Conservation (phyloP, 2,888 invertebrate genomes). For the Alloplasta piceator region DNA sequence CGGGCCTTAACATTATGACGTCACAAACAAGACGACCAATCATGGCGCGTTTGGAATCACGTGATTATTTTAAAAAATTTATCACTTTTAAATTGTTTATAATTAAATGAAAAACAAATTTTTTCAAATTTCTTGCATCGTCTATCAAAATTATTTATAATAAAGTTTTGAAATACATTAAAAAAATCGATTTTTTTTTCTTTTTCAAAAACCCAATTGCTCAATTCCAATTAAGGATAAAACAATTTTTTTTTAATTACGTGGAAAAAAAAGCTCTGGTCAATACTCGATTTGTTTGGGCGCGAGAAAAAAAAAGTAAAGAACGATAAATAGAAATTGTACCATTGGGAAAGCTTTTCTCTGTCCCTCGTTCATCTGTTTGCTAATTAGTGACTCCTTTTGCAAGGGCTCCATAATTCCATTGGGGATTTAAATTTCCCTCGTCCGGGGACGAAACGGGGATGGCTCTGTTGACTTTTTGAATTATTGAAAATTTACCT, state of each 20-base stretch:
- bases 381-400: constrained; percentile 74
- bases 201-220: no score
- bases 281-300: neutral
- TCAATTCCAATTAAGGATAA: neutral
- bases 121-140: no score
- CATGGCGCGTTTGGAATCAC: no score
- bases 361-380: constrained; percentile 61
- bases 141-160: no score
- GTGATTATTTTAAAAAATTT: no score
- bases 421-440: constrained; percentile 20
- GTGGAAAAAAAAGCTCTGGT: neutral
- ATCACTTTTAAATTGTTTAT: no score
- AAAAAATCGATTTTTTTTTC: no score
- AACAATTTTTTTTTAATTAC: neutral
- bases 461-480: constrained; percentile 60
- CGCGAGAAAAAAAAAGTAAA: neutral
- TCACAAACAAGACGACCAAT: no score
- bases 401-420: constrained; percentile 41
- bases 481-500: constrained; percentile 69
- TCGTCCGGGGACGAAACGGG: constrained; percentile 3
- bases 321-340: constrained; percentile 23
- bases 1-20: no score
- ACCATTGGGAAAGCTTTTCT: constrained; percentile 7
- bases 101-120: no score
- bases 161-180: no score